phyloP scores from a whole-genome alignment of 1,140 invertebrate genomes.

The Rhopalosiphum maidis region DNA sequence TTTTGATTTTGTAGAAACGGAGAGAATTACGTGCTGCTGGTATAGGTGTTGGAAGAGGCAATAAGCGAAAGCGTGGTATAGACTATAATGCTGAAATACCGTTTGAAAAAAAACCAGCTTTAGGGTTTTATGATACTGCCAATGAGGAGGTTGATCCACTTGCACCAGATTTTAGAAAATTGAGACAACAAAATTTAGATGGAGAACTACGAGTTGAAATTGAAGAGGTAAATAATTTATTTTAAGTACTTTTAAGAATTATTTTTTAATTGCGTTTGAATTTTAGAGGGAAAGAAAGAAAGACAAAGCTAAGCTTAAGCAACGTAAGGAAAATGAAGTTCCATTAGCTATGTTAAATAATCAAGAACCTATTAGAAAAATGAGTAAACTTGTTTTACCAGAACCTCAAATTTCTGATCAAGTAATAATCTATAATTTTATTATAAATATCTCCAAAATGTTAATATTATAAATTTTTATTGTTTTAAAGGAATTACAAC shows the following conservation, averaged over 20 bases:
- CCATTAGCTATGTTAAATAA: slow-evolving; percentile 89
- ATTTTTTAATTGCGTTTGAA: neutral
- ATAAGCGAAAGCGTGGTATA: slow-evolving; percentile 83
- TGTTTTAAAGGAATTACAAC: slow-evolving; percentile 71
- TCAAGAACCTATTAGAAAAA: slow-evolving; percentile 89
- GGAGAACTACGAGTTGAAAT: slow-evolving; percentile 88
- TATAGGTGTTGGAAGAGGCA: slow-evolving; percentile 79
- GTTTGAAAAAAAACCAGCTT: slow-evolving; percentile 91
- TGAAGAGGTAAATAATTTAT: slow-evolving; percentile 73
- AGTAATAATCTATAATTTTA: slow-evolving; percentile 44
- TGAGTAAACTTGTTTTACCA: slow-evolving; percentile 95
- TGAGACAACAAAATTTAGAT: slow-evolving; percentile 92
- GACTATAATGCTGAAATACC: slow-evolving; percentile 99
- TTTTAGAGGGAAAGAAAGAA: slow-evolving; percentile 77
- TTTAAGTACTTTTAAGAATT: neutral
- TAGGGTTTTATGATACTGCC: slow-evolving; percentile 93
- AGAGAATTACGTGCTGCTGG: slow-evolving; percentile 96
- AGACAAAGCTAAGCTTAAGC: slow-evolving; percentile 92
- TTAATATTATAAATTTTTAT: slow-evolving; percentile 32
- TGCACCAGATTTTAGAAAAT: slow-evolving; percentile 85
- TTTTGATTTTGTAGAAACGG: slow-evolving; percentile 74
- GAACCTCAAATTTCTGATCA: slow-evolving; percentile 95
- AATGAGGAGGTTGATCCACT: slow-evolving; percentile 87
- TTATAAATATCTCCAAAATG: neutral
- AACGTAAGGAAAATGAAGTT: slow-evolving; percentile 95